Base-by-base conservation (phyloP, 2,113 vertebrate genomes). In the Maccullochella peelii region DNA sequence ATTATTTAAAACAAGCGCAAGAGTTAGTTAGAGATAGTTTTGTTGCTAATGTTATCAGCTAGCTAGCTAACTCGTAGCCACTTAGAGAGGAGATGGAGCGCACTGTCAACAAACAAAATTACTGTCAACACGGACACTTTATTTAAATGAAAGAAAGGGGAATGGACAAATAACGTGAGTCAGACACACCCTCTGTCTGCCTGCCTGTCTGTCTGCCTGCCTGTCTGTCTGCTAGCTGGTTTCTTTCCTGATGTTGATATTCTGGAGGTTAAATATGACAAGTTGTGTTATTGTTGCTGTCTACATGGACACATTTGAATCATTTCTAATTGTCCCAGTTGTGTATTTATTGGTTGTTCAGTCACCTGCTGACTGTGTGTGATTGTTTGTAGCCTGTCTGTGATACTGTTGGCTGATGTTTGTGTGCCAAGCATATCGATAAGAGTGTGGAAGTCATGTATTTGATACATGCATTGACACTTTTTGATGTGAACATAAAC, bases 81-180 rank as follows among this genome's bases (percentile, higher is more conserved):
- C 6, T 18, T 3, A 52, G 30, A 8, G 8, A 36, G 5, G 14
- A 52, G 2, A 40, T 4, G 16, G 55, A 9, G 20, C 47, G 5
- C 20, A 2, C 6, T 65, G 40, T 18, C 42, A 21, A 44, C 57
- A 62, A 27, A 40, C 62, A 65, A 2, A 42, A 3, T 42, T 18
- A 1, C 20, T 7, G 11, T 15, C 6, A 27, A 68, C 23, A 40
- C 18, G 44, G 27, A 49, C 4, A 6, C 30, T 18, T 23, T 8
- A 11, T 5, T 49, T 0, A 27, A 12, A 25, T 25, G 4, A 16
- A 21, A 47, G 49, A 47, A 55, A 14, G 23, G 1, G 54, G 21
- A 75, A 16, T 8, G 2, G 25, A 55, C 59, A 40, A 18, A 58
- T 6, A 40, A 40, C 2, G 68, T 84, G 25, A 78, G 68, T 77